These are phyloP conservation scores for Nothobranchius kuhntae DNA, from an alignment of 2,113 vertebrate species.

Conservation along the genomic window DNA sequence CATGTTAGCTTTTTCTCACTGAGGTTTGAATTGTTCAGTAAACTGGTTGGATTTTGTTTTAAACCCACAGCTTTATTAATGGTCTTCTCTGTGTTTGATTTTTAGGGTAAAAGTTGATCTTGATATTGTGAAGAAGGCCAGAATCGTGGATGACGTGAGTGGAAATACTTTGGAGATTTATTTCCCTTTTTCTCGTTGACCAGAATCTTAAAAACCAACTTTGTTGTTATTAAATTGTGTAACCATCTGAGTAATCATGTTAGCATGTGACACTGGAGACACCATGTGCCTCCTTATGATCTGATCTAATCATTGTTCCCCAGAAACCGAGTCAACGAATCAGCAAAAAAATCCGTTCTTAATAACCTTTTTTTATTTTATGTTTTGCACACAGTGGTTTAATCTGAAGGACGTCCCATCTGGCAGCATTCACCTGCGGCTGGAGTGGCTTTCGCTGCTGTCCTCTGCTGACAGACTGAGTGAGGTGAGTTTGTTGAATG, in stretches of 20 bases:
- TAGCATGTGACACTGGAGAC: conserved; percentile 45
- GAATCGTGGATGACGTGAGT: conserved; percentile 87
- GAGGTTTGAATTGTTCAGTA: conserved; percentile 3
- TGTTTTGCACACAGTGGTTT: conserved; percentile 83
- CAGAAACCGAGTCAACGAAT: neutral
- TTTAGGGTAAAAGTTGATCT: conserved; percentile 90
- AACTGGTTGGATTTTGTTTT: neutral
- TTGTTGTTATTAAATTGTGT: conserved; percentile 11
- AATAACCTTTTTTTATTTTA: conserved; percentile 5
- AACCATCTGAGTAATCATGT: conserved; percentile 29
- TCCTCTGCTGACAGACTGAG: conserved; percentile 84
- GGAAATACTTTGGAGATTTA: neutral
- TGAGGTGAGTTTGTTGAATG: conserved; percentile 75
- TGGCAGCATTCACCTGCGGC: conserved; percentile 85
- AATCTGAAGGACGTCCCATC: conserved; percentile 81
- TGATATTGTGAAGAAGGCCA: conserved; percentile 85
- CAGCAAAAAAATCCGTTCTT: conserved; percentile 25
- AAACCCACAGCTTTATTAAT: conserved; percentile 7
- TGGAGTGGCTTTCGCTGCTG: conserved; percentile 90
- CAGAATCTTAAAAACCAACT: neutral
- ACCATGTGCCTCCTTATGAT: conserved; percentile 56
- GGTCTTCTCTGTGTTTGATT: conserved; percentile 12
- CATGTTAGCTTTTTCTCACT: conserved; percentile 33
- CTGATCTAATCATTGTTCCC: conserved; percentile 12
- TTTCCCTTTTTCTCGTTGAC: neutral